These are phyloP conservation scores for Cirrhinus molitorella DNA, from an alignment of 2,797 vertebrate species.

Conservation along the genomic window DNA sequence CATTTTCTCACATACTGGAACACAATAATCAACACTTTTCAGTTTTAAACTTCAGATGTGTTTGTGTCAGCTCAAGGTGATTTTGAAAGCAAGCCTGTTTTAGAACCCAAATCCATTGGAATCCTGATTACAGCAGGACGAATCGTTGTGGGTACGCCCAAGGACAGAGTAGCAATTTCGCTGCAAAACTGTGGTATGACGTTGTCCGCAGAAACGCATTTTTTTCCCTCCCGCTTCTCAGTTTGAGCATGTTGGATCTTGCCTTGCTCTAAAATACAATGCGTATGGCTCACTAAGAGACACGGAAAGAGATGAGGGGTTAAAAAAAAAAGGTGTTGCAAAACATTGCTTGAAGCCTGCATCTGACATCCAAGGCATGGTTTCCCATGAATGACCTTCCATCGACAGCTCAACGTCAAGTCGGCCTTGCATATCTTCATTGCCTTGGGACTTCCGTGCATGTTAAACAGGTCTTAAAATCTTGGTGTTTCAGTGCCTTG, in stretches of 20 bases:
- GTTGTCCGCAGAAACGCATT: constrained; percentile 43
- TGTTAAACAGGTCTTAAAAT: constrained; percentile 17
- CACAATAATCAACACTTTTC: constrained; percentile 22
- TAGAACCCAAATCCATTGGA: constrained; percentile 5
- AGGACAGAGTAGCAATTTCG: constrained; percentile 60
- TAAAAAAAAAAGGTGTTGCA: not conserved
- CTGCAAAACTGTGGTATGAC: constrained; percentile 45
- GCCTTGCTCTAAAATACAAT: constrained; percentile 15
- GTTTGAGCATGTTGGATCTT: constrained; percentile 37
- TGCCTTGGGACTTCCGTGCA: constrained; percentile 5
- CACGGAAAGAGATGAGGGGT: not conserved
- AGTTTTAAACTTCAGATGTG: constrained; percentile 25
- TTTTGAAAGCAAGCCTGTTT: constrained; percentile 12
- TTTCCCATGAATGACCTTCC: not conserved
- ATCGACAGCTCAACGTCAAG: not conserved
- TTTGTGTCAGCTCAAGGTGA: constrained; percentile 31
- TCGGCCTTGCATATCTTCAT: not conserved
- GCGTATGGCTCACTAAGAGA: not conserved
- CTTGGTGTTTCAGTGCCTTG: constrained; percentile 22
- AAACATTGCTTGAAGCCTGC: not conserved
- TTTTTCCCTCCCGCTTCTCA: not conserved
- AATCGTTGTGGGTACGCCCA: constrained; percentile 55
- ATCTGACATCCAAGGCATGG: constrained; percentile 10
- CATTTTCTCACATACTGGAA: not conserved
- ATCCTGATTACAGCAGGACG: constrained; percentile 40